Base-by-base conservation (phyloP, 53 echinoderm and acorn worm genomes). In the Actinopyga echinites region DNA sequence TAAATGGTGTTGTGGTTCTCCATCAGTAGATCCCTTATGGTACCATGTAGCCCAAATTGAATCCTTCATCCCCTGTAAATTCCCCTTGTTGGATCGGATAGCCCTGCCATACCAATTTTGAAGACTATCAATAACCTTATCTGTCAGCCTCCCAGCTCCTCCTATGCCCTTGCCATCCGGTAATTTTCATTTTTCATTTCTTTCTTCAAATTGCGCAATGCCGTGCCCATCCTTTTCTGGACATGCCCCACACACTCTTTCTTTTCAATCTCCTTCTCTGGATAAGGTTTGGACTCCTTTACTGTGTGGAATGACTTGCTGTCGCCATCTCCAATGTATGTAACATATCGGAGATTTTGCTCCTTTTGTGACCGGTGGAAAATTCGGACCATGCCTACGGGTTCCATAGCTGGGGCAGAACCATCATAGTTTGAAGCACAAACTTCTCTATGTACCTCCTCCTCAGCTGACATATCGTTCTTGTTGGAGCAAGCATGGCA, bases 161-260 rank as follows among this genome's bases (percentile, higher is more conserved):
- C 19, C 62, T 61, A 61, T 30, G 8, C 68, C 68, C 62, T 61
- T 61, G 28, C 85, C 74, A 74, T 85, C 85, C 74, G 57, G 1
- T 75, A 36, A 56, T 85, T 85, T 30, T 84, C 52, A 19, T 54
- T 49, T 11, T 38, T 52, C 21, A 69, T 28, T 44, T 40, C 34
- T n/a, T 20, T 10, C 32, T 82, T 82, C 29, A 75, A 49, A 49
- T 75, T 75, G 52, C 79, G 61, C 30, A 83, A 37, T 37, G 64
- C 36, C 7, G 62, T 37, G 7, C 87, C 59, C 33, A 81, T 36
- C 45, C 73, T 61, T 49, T 87, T 87, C 61, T 87, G 85, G 21
- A 87, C 66, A 67, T 81, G 87, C 5, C 87, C 67, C 28, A 87
- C 80, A 80, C 81, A 87, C 64, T 82, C 86, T 3, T 22, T 64